These are phyloP conservation scores for Drosophila nannoptera DNA, from an alignment of 1,140 invertebrate genomes.

Conservation along the genomic window DNA sequence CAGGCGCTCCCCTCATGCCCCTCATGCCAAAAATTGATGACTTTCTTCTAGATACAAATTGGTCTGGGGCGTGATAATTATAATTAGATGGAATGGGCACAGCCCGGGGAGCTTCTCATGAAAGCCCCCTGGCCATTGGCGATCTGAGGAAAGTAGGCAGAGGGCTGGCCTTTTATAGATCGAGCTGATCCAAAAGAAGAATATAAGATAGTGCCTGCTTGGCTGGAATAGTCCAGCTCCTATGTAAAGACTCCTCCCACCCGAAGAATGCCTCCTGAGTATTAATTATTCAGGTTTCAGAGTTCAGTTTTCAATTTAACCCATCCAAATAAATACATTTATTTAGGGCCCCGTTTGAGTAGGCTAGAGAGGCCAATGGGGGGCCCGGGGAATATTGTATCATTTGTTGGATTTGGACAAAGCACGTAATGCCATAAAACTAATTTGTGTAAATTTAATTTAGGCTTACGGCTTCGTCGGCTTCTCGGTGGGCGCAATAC, in stretches of 20 bases:
- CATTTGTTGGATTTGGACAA: conserved; percentile 15
- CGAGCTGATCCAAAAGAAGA: too few relatives aligned
- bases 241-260: too few relatives aligned
- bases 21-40: conserved; percentile 23
- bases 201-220: too few relatives aligned
- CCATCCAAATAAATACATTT: neutral
- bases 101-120: too few relatives aligned
- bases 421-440: conserved; percentile 60
- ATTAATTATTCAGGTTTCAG: too few relatives aligned
- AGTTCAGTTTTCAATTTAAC: conserved; percentile 22
- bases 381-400: conserved; percentile 24
- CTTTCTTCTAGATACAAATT: conserved; percentile 21
- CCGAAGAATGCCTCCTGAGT: too few relatives aligned
- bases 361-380: neutral
- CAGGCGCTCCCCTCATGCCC: neutral
- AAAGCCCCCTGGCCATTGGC: too few relatives aligned
- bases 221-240: too few relatives aligned
- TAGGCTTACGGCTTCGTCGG: conserved; percentile 22
- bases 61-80: conserved; percentile 29
- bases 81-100: conserved; percentile 9
- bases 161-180: too few relatives aligned
- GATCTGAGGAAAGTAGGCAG: neutral
- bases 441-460: conserved; percentile 75
- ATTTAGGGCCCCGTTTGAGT: neutral
- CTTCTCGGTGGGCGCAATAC: conserved; percentile 53